Percentiles rank a stretch among this genome's conserved stretches.
phyloP scores from a whole-genome alignment of 1,140 invertebrate species.

The Papilio aristodemus region DNA sequence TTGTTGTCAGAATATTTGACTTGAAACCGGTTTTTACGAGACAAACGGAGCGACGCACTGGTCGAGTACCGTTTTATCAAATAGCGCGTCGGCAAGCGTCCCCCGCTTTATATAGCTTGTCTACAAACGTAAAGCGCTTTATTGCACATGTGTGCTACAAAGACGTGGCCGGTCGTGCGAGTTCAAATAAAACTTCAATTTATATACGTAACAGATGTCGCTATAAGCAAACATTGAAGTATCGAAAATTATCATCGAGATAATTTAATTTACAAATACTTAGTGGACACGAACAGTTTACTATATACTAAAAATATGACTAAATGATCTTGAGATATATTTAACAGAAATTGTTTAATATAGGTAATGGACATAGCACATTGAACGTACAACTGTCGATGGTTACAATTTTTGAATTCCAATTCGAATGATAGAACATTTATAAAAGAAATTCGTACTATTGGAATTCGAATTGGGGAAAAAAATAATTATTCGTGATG shows the following conservation, averaged over 20 bases:
- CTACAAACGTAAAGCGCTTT: slow-evolving; percentile 64
- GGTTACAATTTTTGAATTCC: no score
- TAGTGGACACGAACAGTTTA: background rate
- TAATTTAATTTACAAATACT: slow-evolving; percentile 10
- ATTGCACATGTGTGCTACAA: slow-evolving; percentile 41
- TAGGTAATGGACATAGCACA: no score
- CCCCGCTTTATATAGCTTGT: slow-evolving; percentile 61
- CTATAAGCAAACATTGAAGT: slow-evolving; percentile 12
- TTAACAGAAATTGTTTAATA: no score
- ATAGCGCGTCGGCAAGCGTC: slow-evolving; percentile 44
- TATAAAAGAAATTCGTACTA: no score
- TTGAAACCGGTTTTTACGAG: slow-evolving; percentile 8
- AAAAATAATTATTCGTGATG: no score
- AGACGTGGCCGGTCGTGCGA: no score
- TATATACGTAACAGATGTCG: background rate
- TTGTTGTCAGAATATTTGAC: slow-evolving; percentile 37
- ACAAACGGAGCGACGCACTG: slow-evolving; percentile 61
- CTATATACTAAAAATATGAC: background rate
- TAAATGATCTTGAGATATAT: no score
- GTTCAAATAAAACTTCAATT: no score
- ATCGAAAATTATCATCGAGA: background rate
- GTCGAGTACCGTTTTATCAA: slow-evolving; percentile 57
- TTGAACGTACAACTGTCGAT: no score
- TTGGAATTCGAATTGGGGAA: no score
- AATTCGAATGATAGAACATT: no score